Conservation (phyloP, 2,797 vertebrate genomes). For the Microchirus variegatus region DNA sequence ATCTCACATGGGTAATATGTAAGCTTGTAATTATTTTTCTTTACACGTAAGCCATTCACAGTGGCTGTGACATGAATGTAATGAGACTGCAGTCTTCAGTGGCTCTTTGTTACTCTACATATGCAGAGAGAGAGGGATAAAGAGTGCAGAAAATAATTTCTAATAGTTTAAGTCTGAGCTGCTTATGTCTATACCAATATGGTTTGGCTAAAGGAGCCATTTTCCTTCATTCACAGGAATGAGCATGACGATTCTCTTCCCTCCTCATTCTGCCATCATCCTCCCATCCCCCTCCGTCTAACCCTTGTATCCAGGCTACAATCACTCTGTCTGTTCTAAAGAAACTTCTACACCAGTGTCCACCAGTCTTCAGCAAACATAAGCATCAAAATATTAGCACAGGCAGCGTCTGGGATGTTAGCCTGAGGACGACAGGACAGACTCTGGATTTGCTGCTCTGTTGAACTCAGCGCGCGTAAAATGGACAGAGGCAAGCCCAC, state of each 20-base stretch:
- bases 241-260: constrained; percentile 41
- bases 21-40: constrained; percentile 10
- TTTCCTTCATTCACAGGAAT: constrained; percentile 57
- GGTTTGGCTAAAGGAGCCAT: constrained; percentile 43
- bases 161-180: neutral
- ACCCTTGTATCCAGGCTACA: constrained; percentile 40
- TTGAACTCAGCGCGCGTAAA: constrained; percentile 18
- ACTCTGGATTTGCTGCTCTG: constrained; percentile 32
- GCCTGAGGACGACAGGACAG: constrained; percentile 33
- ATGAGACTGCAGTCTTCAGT: constrained; percentile 37
- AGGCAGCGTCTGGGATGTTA: constrained; percentile 13
- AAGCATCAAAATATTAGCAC: constrained; percentile 52
- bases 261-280: constrained; percentile 18
- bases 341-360: constrained; percentile 47
- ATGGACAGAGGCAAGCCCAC: neutral
- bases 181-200: constrained; percentile 28
- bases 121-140: constrained; percentile 9
- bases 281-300: constrained; percentile 48
- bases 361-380: constrained; percentile 52
- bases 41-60: constrained; percentile 19
- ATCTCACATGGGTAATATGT: neutral
- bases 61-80: constrained; percentile 17
- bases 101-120: constrained; percentile 28
- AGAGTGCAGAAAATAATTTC: constrained; percentile 4
- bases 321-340: constrained; percentile 30